Base-by-base conservation (phyloP, 2,888 invertebrate genomes). In the Fissipunctia ypsillon region DNA sequence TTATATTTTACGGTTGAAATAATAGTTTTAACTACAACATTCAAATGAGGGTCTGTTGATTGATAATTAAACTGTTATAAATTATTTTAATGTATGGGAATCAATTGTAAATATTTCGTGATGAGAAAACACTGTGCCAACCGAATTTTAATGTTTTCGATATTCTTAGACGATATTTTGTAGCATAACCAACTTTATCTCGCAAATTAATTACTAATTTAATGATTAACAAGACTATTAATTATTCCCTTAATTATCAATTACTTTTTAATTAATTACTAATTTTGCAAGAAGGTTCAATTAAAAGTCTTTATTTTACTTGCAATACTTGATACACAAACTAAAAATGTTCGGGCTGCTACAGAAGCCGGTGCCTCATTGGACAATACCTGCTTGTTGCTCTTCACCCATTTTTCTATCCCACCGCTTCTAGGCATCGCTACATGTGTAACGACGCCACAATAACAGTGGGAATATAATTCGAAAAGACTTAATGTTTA, bases 331-430 rank as follows among this genome's bases (percentile, higher is more conserved):
- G 1, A n/a, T n/a, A n/a, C 10, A 43, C 31, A 14, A 25, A 52
- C 19, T 54, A 78, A 84, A 79, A 78, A 76, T 95, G 92, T 95
- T 57, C 93, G 95, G 93, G 94, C 93, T 93, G 92, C 93, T 91
- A 96, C 96, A 95, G 95, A 95, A 96, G 94, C 91, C 88, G 90
- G 90, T 90, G 91, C 91, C 95, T 89, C 94, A 87, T 90, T 91
- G 94, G 94, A 93, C 93, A 85, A 87, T 91, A 89, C 89, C 93
- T 91, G 93, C 96, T 96, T 95, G 96, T 96, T 96, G 96, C 96
- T 93, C 93, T 90, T 91, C 93, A 94, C 95, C 94, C 93, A 88
- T 92, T 83, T 25, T 63, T 96, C 89, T 96, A 93, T 93, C 95
- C 96, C 95, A 87, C 75, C 75, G 86, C 0, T 87, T 87, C 80